phyloP scores from a whole-genome alignment of 2,113 vertebrate species.

The Sterna hirundo region DNA sequence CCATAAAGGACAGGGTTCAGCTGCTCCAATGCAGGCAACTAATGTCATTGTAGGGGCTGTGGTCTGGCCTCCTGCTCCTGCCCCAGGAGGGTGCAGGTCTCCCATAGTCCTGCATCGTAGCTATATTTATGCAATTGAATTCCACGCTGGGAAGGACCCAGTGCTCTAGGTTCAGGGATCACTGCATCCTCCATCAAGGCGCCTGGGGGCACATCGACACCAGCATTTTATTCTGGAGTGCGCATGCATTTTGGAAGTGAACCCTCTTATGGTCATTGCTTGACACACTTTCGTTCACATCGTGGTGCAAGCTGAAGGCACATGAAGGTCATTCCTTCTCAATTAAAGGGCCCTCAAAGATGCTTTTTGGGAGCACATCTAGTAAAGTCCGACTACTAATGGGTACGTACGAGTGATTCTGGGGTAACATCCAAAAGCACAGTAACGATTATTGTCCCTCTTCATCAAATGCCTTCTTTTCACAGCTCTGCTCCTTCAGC shows the following conservation, averaged over 20 bases:
- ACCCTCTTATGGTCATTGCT: background rate
- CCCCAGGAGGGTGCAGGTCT: background rate
- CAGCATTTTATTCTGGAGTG: background rate
- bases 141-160: background rate
- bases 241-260: background rate
- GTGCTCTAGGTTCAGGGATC: background rate
- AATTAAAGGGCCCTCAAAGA: background rate
- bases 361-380: background rate
- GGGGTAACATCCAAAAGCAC: background rate
- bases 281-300: background rate
- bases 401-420: background rate
- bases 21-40: background rate
- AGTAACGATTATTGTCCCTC: background rate
- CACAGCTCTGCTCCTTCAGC: background rate
- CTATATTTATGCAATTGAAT: background rate
- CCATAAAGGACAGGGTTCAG: background rate
- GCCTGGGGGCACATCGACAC: accelerated
- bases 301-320: background rate
- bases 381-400: background rate
- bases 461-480: background rate
- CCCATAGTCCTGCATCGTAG: accelerated
- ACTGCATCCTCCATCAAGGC: background rate
- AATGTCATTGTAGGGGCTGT: background rate
- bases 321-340: background rate
- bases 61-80: background rate